phyloP scores from a whole-genome alignment of 2,888 invertebrate genomes.

The Pimpla rufipes region DNA sequence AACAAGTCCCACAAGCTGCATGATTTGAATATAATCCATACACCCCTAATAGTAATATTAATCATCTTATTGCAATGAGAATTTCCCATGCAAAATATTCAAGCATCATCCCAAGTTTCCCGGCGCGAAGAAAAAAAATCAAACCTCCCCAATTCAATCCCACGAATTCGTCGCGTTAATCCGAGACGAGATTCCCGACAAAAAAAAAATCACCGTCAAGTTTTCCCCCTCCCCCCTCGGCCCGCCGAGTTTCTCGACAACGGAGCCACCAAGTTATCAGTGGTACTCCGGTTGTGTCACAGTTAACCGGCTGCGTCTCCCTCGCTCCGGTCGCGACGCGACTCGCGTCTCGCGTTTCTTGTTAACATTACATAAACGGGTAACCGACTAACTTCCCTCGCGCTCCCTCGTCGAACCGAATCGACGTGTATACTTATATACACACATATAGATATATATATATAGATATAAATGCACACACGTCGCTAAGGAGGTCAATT shows the following conservation, averaged over 20 bases:
- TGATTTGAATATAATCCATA: no score
- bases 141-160: no score
- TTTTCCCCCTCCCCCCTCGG: no score
- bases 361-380: constrained; percentile 25
- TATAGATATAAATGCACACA: background rate
- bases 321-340: background rate
- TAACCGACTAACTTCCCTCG: constrained; percentile 23
- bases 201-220: background rate
- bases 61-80: no score
- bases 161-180: no score
- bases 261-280: background rate
- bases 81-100: no score
- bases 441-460: no score
- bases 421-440: background rate
- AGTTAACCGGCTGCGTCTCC: background rate
- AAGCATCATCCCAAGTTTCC: no score
- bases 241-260: background rate
- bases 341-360: constrained; percentile 14
- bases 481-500: constrained; percentile 55
- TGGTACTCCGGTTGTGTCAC: background rate
- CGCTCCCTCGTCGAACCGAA: background rate
- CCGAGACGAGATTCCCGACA: no score
- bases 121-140: background rate
- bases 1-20: no score
- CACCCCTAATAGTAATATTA: no score